Evolutionary conservation across 64 coral and sea anemone genomes (phyloP).

Genomic region (Pocillopora damicornis): DNA sequence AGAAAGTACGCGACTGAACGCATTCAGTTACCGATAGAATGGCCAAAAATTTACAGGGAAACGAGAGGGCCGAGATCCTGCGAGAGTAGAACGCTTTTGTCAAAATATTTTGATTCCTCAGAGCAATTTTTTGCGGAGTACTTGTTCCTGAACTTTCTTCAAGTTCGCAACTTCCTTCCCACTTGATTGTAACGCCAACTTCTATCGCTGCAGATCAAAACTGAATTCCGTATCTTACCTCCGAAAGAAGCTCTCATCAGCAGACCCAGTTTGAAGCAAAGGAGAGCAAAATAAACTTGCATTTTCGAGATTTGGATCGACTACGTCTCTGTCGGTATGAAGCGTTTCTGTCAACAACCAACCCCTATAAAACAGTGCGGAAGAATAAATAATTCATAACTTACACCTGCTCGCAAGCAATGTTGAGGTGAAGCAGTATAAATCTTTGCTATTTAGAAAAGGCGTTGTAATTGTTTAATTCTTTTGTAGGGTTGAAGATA

Average conservation of each 20-base stretch:
- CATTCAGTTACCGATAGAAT: no score
- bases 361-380: background rate
- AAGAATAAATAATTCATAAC: background rate
- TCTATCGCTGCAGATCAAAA: no score
- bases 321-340: background rate
- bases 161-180: no score
- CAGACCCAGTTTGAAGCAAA: background rate
- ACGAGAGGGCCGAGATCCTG: no score
- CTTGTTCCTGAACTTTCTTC: no score
- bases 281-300: background rate
- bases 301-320: background rate
- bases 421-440: background rate
- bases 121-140: no score
- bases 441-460: background rate
- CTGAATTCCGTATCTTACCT: background rate
- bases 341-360: background rate
- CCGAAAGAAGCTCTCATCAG: background rate
- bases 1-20: no score
- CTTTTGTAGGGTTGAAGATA: background rate
- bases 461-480: background rate
- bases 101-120: no score
- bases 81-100: no score
- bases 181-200: no score
- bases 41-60: no score
- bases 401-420: background rate